Evolutionary conservation across 2,888 invertebrate species (phyloP), one percentile per base, ranked within the genome.

Genomic region (Dryocosmus kuriphilus): DNA sequence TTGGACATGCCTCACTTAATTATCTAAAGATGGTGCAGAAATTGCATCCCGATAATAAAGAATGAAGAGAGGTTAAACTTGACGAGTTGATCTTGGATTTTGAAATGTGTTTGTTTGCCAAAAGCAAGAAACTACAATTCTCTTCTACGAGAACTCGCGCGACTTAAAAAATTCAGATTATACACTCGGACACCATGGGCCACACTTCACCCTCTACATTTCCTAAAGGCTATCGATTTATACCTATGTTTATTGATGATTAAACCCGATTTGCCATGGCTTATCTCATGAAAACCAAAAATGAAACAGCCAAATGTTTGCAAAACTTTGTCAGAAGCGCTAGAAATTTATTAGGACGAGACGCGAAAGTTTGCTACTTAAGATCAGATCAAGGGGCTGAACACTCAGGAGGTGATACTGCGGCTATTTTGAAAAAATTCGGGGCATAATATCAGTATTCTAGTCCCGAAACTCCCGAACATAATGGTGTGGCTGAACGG

Each of bases 351-450:
- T 67, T 81, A 38, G 83, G 84, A 27, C 63, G 51, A 77, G 74
- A 84, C 77, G 80, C 65, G 2, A 85, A 84, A 74, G 80, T 85
- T 11, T 86, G 84, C 27, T 85, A 85, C 71, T 51, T 85, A 41
- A 77, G 79, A 62, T 78, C 84, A 2, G 85, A 84, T n/a, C 22
- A 60, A 60, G 60, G n/a, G 9, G 19, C 14, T 14, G 60, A 60
- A 16, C 19, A 24, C 16, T 24, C 19, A 24, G 60, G 60, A 60
- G n/a, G 60, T n/a, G 27, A 60, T 14, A 60, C 60, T 4, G 60
- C 22, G n/a, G 6, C 11, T 11, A 2, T 60, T 60, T 60, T 60
- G 19, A 27, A 19, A 16, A 9, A 27, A 60, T 19, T 60, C 8
- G n/a, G 60, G 9, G n/a, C 60, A 9, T 19, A 60, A 60, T 27